A percentile compares a stretch with the other conserved stretches of the same genome.
These are phyloP conservation scores for Lasioglossum marginatum DNA, from an alignment of 2,888 invertebrate species.

Conservation along the genomic window DNA sequence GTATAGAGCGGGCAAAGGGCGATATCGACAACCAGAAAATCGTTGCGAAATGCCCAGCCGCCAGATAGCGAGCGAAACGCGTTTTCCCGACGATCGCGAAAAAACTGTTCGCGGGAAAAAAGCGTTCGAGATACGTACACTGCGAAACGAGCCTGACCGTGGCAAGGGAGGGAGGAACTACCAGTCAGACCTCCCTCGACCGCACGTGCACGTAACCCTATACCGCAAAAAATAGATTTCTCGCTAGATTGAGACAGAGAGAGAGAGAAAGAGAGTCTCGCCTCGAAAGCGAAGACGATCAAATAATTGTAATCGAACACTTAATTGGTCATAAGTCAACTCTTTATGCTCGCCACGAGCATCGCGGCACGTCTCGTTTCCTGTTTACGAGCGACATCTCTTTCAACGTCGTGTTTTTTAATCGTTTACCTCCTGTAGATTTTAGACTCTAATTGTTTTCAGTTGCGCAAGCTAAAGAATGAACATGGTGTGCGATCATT, in stretches of 20 bases:
- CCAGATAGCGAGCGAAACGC: constrained; percentile 40
- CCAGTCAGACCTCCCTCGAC: not conserved
- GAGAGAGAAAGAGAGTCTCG: not conserved
- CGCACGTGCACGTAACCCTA: constrained; percentile 54
- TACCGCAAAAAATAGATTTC: constrained; percentile 64
- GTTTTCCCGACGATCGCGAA: constrained; percentile 4
- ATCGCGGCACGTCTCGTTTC: not conserved
- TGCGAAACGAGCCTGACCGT: not conserved
- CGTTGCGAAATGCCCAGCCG: constrained; percentile 50
- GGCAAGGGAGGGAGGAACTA: not conserved
- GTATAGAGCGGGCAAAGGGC: constrained; percentile 69
- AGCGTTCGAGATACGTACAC: not conserved
- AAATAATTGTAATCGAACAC: constrained; percentile 47
- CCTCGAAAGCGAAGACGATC: constrained; percentile 46
- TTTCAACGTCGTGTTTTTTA: not conserved
- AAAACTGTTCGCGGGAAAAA: not conserved
- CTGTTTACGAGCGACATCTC: not conserved
- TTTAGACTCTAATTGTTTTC: not conserved
- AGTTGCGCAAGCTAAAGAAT: not conserved
- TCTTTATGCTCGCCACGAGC: not conserved
- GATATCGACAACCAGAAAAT: constrained; percentile 68
- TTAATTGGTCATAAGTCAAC: constrained; percentile 38
- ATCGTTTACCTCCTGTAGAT: not conserved
- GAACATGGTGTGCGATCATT: too few species aligned
- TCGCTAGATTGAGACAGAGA: not conserved